phyloP scores from a whole-genome alignment of 1,140 invertebrate genomes.

The Protaetia brevitarsis region DNA sequence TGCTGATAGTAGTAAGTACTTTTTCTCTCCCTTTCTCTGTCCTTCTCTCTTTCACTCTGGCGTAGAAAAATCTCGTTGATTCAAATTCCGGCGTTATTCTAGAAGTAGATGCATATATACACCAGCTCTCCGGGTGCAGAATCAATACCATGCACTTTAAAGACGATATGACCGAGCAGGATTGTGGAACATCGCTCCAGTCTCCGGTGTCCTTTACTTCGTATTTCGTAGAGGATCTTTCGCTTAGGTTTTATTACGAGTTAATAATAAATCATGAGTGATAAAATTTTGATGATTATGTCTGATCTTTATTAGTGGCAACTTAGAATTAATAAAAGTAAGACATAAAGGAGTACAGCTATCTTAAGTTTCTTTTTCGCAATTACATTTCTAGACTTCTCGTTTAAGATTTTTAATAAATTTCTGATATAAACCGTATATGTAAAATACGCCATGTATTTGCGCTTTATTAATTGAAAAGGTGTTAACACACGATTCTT shows the following conservation, averaged over 20 bases:
- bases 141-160: slow-evolving; percentile 37
- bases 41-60: not conserved
- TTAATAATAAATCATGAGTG: too few relatives aligned
- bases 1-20: not conserved
- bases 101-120: slow-evolving; percentile 30
- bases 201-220: not conserved
- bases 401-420: too few relatives aligned
- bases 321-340: too few relatives aligned
- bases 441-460: too few relatives aligned
- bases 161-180: slow-evolving; percentile 33
- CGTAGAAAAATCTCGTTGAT: slow-evolving; percentile 22
- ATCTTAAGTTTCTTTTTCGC: too few relatives aligned
- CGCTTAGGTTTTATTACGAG: not conserved
- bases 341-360: too few relatives aligned
- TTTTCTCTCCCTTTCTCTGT: not conserved
- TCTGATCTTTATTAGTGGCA: too few relatives aligned
- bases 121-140: slow-evolving; percentile 27
- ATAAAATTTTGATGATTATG: too few relatives aligned
- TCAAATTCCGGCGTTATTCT: slow-evolving; percentile 20
- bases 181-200: not conserved
- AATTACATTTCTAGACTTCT: too few relatives aligned
- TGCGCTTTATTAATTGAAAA: too few relatives aligned
- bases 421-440: too few relatives aligned
- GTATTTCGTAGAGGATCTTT: not conserved
- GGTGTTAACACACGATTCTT: too few relatives aligned